Conservation (phyloP, 2,113 vertebrate species). For the Abramis brama region DNA sequence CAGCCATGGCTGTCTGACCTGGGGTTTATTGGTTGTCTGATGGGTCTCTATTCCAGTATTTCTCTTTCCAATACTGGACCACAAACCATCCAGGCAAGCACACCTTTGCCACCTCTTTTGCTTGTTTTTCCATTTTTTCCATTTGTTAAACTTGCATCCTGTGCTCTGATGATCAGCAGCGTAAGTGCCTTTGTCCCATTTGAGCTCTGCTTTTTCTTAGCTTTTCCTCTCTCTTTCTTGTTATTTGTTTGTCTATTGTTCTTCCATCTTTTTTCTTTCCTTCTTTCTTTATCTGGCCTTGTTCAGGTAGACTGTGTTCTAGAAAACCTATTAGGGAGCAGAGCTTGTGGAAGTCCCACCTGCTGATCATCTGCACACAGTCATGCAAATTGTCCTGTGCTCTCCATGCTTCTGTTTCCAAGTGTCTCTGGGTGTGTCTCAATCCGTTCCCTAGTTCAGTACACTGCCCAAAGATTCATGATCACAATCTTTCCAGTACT, state of each 20-base stretch:
- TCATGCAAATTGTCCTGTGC: constrained; percentile 71
- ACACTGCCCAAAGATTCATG: constrained; percentile 16
- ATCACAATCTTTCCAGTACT: neutral
- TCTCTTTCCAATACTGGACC: constrained; percentile 75
- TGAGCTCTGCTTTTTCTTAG: neutral
- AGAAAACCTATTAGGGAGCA: neutral
- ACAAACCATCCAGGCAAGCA: constrained; percentile 76
- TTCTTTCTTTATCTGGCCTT: neutral
- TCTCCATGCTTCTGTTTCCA: constrained; percentile 70
- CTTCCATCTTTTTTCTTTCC: neutral
- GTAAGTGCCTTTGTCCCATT: neutral
- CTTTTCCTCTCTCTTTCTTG: neutral
- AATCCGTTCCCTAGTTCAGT: constrained; percentile 33
- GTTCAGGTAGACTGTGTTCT: neutral
- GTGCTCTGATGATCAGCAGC: constrained; percentile 89
- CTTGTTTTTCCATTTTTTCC: constrained; percentile 50
- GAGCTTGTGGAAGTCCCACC: constrained; percentile 10
- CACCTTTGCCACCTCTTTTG: constrained; percentile 39
- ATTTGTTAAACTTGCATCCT: constrained; percentile 79
- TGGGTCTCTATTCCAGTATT: constrained; percentile 82
- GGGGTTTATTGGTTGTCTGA: constrained; percentile 91
- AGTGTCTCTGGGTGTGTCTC: constrained; percentile 59
- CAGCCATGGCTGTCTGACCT: constrained; percentile 91
- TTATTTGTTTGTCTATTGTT: neutral
- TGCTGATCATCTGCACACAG: constrained; percentile 75